Base-by-base conservation (phyloP, 2,797 vertebrate species). In the Siniperca obscura region DNA sequence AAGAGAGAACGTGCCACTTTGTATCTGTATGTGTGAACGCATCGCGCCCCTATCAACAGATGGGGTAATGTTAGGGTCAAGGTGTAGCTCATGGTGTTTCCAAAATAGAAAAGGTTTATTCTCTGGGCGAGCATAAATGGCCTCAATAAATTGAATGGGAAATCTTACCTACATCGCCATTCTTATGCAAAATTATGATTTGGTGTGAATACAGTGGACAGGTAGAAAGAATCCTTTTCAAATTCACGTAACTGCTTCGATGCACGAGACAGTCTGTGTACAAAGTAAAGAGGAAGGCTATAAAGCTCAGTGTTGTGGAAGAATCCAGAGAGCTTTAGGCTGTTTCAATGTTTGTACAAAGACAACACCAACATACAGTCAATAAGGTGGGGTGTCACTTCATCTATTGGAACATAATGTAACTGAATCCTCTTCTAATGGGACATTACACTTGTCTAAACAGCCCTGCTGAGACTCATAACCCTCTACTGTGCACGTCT, bases 381-480 rank as follows among this genome's bases (percentile, higher is more conserved):
- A 71, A 80, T 77, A 59, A 70, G 53, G 38, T 22, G 72, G 57
- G 67, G 36, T 27, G n/a, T 67, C 9, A 3, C 48, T 64, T 82
- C 80, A 46, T 75, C 56, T 68, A 27, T 44, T 59, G 44, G 36
- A 69, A 30, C 21, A 44, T 80, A 57, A 68, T 74, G 65, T 74
- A 55, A 78, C 25, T 70, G 53, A 57, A 74, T 55, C 34, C 40
- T 81, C 59, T 21, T 65, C 27, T 74, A 83, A 83, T 80, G 68
- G 73, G 36, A 78, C 64, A 73, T 83, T 70, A 70, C 22, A 36
- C 74, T 80, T 55, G 46, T 70, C 57, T 74, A 42, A 73, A 86
- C 74, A 50, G 69, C 85, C 46, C 81, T 50, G 30, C 74, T 48
- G 77, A 80, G 85, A 74, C 77, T 70, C 77, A n/a, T 80, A 77